A percentile compares a stretch with the other conserved stretches of the same genome.
These are phyloP conservation scores for Eristalinus sepulchralis DNA, from an alignment of 2,888 invertebrate species.

Conservation along the genomic window DNA sequence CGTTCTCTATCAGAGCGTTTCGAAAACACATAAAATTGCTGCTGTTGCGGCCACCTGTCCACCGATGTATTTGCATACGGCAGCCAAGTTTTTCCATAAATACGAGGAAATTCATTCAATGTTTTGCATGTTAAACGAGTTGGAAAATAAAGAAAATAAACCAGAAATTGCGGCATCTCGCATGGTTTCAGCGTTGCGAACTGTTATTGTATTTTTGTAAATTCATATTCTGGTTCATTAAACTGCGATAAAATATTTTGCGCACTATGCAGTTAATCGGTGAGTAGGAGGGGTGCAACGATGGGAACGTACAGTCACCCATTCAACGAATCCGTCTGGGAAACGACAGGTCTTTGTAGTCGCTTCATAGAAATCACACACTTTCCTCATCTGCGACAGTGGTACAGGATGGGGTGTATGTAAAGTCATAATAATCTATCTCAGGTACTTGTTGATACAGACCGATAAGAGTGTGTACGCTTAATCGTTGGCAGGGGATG, in stretches of 20 bases:
- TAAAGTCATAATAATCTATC: slow-evolving; percentile 22
- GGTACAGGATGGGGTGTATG: not conserved
- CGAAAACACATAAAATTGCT: slow-evolving; percentile 61
- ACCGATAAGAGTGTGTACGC: not conserved
- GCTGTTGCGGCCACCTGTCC: slow-evolving; percentile 55
- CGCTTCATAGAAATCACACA: not conserved
- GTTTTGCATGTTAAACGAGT: slow-evolving; percentile 66
- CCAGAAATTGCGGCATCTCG: not conserved
- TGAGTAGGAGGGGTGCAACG: not conserved
- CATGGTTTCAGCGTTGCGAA: slow-evolving; percentile 3
- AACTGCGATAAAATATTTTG: slow-evolving; percentile 63
- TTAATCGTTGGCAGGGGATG: slow-evolving; percentile 50
- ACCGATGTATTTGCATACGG: slow-evolving; percentile 60
- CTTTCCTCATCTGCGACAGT: not conserved
- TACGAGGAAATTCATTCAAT: slow-evolving; percentile 16
- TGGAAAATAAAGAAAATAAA: slow-evolving; percentile 65
- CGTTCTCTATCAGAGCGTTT: slow-evolving; percentile 63
- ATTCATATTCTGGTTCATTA: slow-evolving; percentile 56
- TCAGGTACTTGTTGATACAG: slow-evolving; percentile 64
- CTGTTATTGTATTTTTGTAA: slow-evolving; percentile 42
- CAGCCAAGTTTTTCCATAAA: slow-evolving; percentile 55
- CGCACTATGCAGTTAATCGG: slow-evolving; percentile 39
- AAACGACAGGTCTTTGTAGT: slow-evolving; percentile 50
- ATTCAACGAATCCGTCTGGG: not conserved
- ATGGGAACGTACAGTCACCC: not conserved